Evolutionary conservation across 2,113 vertebrate species (phyloP).

Genomic region (Planiliza haematocheilus): DNA sequence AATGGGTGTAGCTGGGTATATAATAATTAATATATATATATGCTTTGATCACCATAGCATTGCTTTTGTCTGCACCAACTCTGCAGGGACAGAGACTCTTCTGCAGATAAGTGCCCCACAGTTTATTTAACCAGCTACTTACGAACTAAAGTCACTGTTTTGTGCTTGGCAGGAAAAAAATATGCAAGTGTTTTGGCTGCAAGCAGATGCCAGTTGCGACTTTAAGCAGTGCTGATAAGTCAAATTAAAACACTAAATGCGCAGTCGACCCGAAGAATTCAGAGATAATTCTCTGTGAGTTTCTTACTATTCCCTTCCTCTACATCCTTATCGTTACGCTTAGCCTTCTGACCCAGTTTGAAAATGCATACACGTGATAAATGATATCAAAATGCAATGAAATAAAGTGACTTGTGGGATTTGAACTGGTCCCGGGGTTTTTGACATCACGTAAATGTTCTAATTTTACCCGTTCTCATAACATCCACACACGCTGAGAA

Average conservation of each 20-base stretch:
- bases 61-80: neutral
- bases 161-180: neutral
- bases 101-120: neutral
- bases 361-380: neutral
- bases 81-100: neutral
- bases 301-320: neutral
- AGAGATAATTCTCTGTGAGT: neutral
- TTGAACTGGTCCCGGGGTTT: neutral
- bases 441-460: neutral
- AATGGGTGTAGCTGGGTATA: neutral
- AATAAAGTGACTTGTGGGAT: neutral
- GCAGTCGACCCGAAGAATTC: neutral
- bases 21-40: neutral
- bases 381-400: neutral
- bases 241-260: neutral
- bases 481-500: conserved; percentile 1
- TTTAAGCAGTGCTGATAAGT: too few relatives aligned
- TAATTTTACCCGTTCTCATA: conserved; percentile 23
- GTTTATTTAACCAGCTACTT: neutral
- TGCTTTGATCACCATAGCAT: neutral
- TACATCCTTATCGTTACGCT: neutral
- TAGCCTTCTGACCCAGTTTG: neutral
- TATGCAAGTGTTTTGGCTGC: neutral
- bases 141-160: neutral
- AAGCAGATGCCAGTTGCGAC: neutral